phyloP scores from a whole-genome alignment of 1,140 invertebrate species.

The Magallana ariakensis region DNA sequence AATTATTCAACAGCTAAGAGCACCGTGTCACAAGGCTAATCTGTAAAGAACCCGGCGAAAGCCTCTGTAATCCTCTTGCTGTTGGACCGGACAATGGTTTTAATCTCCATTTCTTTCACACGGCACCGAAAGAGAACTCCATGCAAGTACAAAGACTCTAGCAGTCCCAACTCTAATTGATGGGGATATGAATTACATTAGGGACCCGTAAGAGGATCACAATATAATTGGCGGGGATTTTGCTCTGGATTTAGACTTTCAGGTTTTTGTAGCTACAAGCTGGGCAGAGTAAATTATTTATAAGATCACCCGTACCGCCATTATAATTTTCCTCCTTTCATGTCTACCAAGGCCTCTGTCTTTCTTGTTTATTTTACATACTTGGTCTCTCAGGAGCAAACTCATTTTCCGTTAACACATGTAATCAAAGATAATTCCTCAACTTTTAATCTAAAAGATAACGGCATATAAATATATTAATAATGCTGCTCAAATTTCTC shows the following conservation, averaged over 20 bases:
- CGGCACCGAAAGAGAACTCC: conserved; percentile 24
- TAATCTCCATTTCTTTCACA: conserved; percentile 34
- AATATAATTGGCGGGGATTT: conserved; percentile 25
- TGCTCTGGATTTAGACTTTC: conserved; percentile 9
- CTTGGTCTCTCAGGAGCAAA: no score
- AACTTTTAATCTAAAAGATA: no score
- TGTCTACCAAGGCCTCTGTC: not conserved
- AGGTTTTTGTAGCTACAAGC: conserved; percentile 31
- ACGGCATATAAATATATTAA: no score
- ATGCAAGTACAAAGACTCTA: conserved; percentile 16
- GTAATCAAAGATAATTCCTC: no score
- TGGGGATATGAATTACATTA: conserved; percentile 34
- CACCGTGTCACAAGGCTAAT: conserved; percentile 22
- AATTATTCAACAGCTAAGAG: conserved; percentile 25
- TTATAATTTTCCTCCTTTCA: conserved; percentile 10
- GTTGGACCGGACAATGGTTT: conserved; percentile 31
- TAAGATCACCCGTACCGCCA: not conserved
- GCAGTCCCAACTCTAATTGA: conserved; percentile 13
- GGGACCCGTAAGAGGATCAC: conserved; percentile 36
- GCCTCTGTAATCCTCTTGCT: conserved; percentile 20
- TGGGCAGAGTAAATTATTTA: conserved; percentile 18
- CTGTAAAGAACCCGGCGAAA: conserved; percentile 21
- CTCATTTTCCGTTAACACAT: no score
- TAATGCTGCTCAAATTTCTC: no score
- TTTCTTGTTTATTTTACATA: no score